Evolutionary conservation across 2,113 vertebrate species (phyloP).

Genomic region (Entelurus aequoreus): DNA sequence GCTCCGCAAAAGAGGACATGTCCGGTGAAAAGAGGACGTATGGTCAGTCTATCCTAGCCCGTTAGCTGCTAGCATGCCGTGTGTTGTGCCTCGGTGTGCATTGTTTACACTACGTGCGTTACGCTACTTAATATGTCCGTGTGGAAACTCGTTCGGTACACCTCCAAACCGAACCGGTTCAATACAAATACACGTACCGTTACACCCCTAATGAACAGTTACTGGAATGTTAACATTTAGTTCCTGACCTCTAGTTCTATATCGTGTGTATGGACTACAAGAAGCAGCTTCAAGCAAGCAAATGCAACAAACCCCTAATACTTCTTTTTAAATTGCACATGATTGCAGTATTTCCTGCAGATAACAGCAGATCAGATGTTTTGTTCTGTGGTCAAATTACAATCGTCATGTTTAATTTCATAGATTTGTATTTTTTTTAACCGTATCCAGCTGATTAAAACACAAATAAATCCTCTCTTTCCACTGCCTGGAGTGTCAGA

Average conservation of each 20-base stretch:
- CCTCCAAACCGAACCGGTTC: no score
- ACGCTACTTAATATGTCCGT: no score
- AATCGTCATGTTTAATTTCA: slow-evolving; percentile 3
- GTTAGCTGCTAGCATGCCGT: no score
- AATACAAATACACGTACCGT: no score
- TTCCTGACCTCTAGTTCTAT: neutral
- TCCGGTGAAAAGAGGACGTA: no score
- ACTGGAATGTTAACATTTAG: no score
- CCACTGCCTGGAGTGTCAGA: slow-evolving; percentile 2
- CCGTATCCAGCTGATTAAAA: slow-evolving; percentile 1
- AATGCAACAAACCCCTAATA: neutral
- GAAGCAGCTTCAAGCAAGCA: neutral
- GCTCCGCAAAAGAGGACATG: no score
- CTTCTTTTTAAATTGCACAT: neutral
- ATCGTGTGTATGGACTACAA: neutral
- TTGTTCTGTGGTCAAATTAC: neutral
- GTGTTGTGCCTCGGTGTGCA: no score
- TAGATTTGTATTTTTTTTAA: neutral
- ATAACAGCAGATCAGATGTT: neutral
- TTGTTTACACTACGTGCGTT: no score
- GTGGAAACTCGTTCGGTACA: no score
- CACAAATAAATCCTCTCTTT: slow-evolving; percentile 1
- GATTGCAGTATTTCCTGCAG: neutral
- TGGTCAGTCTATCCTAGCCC: no score
- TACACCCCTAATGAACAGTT: no score